These are phyloP conservation scores for Sebastes schlegelii DNA, from an alignment of 2,113 vertebrate species.

Conservation along the genomic window DNA sequence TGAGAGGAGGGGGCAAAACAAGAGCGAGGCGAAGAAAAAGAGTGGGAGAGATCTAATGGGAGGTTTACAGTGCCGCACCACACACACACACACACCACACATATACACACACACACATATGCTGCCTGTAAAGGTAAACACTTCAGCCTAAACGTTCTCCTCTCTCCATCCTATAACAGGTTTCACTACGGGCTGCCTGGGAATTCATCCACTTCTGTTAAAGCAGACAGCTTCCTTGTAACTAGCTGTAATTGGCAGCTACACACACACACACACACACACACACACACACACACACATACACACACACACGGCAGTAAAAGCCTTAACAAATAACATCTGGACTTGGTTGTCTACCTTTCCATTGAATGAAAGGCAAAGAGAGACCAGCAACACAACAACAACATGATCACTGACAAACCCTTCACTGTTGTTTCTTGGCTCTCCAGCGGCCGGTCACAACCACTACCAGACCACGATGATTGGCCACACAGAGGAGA, in stretches of 20 bases:
- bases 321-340: constrained; percentile 79
- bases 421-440: constrained; percentile 71
- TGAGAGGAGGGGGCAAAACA: constrained; percentile 7
- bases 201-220: constrained; percentile 75
- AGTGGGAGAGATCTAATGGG: constrained; percentile 10
- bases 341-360: constrained; percentile 75
- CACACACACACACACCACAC: constrained; percentile 27
- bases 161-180: constrained; percentile 64
- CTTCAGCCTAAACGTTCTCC: constrained; percentile 60
- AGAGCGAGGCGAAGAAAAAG: background rate
- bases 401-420: constrained; percentile 68
- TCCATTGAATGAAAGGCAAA: constrained; percentile 67
- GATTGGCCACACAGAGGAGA: constrained; percentile 62
- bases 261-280: constrained; percentile 20
- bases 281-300: constrained; percentile 33
- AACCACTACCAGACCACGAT: constrained; percentile 72
- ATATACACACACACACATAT: constrained; percentile 29
- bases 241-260: constrained; percentile 64
- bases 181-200: constrained; percentile 61
- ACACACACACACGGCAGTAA: constrained; percentile 58
- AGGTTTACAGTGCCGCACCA: background rate
- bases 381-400: constrained; percentile 68
- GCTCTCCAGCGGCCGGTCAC: constrained; percentile 56
- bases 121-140: constrained; percentile 69
- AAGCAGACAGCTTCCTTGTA: constrained; percentile 72